Base-by-base conservation (phyloP, 1,140 invertebrate species). In the Ephestia elutella region DNA sequence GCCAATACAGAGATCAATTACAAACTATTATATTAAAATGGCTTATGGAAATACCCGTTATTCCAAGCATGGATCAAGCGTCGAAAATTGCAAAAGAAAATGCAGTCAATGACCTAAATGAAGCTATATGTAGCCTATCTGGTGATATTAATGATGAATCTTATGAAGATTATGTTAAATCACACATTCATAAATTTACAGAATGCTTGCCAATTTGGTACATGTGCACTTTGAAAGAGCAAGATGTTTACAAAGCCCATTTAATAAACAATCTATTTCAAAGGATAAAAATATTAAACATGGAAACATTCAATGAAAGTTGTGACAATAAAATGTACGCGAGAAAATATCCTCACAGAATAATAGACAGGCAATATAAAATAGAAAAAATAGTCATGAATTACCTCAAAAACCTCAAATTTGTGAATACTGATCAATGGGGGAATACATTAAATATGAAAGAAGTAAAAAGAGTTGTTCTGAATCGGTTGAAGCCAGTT, bases 151-250 rank as follows among this genome's bases (percentile, higher is more conserved):
- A 54, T 30, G n/a, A 56, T 30, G 20, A 53, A 10, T 18, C 15
- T 15, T 66, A 63, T 20, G 59, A 63, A 48, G 30, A n/a, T 0
- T 59, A 61, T 18, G 11, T 63, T 0, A 59, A 54, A 49, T n/a
- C 2, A 17, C 38, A 61, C 32, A 65, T 70, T 25, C 51, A 70
- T 7, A 19, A 59, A 13, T 66, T 64, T 35, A 25, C 66, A 38
- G 49, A 59, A 18, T 21, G 10, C 7, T 20, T 70, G 8, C 61
- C 61, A 0, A 63, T 66, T 48, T 63, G 63, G 63, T 25, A 56
- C 11, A 56, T 53, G 20, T 54, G 10, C 63, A 61, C 32, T 59
- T 57, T 38, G 50, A 51, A 17, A 15, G 38, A 44, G 5, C 13
- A 44, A 44, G 5, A 44, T 1, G 5, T 17, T 15, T 44, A 15